Percentiles rank a stretch among this genome's conserved stretches.
These are phyloP conservation scores for Cardiocondyla obscurior DNA, from an alignment of 1,140 invertebrate genomes.

Conservation along the genomic window DNA sequence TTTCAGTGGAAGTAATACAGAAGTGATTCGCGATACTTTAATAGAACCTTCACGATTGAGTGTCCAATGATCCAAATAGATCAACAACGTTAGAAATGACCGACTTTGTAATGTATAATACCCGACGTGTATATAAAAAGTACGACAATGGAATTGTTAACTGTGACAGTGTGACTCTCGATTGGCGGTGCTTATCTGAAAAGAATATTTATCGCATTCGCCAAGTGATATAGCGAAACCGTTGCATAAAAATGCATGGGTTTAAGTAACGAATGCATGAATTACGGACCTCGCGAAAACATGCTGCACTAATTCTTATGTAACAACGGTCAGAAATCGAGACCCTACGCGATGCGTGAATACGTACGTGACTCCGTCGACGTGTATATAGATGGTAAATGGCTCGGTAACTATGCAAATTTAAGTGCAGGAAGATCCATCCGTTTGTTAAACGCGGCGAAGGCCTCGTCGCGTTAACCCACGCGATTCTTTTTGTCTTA, in stretches of 20 bases:
- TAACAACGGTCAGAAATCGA: constrained; percentile 68
- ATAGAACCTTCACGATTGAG: constrained; percentile 51
- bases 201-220: background rate
- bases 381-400: constrained; percentile 61
- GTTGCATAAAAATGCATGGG: background rate
- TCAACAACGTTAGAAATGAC: constrained; percentile 35
- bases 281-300: constrained; percentile 39
- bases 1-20: constrained; percentile 51
- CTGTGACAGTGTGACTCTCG: background rate
- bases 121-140: background rate
- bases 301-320: constrained; percentile 67
- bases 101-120: background rate
- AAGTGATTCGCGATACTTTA: constrained; percentile 45
- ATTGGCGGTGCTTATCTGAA: background rate
- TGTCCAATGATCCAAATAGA: constrained; percentile 32
- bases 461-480: constrained; percentile 64
- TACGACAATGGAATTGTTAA: background rate
- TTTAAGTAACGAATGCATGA: background rate
- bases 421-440: constrained; percentile 80
- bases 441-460: constrained; percentile 72
- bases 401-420: constrained; percentile 75
- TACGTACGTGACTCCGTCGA: constrained; percentile 62
- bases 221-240: background rate
- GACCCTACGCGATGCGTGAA: constrained; percentile 51
- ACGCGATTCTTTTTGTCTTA: constrained; percentile 62